phyloP scores from a whole-genome alignment of 2,888 invertebrate species.

The Pantelozetes paolii region DNA sequence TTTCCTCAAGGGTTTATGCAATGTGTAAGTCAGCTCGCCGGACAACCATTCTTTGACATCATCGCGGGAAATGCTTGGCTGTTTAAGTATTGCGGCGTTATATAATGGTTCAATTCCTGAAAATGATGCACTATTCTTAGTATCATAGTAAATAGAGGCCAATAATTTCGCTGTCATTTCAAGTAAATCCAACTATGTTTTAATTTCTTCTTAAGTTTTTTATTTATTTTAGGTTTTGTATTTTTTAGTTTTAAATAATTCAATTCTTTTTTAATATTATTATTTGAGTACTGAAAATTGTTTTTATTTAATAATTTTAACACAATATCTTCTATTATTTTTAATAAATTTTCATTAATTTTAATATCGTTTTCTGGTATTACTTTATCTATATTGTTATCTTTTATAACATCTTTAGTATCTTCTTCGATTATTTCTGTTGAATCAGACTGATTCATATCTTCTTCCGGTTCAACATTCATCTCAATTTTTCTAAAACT shows the following conservation, averaged over 20 bases:
- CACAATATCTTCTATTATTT: neutral
- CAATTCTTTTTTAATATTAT: no score
- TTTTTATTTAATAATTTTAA: neutral
- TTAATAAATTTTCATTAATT: neutral
- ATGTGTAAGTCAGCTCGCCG: conserved; percentile 41
- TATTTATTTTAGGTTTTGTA: neutral
- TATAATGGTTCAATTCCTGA: neutral
- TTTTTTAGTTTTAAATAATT: neutral
- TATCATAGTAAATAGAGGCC: neutral
- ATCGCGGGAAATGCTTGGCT: neutral
- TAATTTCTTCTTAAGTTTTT: neutral
- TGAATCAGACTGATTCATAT: no score
- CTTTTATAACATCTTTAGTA: neutral
- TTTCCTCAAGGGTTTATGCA: conserved; percentile 41
- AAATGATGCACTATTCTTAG: conserved; percentile 3
- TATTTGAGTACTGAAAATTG: no score
- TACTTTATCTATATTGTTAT: neutral
- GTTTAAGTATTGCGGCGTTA: neutral
- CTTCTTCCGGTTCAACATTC: neutral
- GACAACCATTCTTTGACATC: conserved; percentile 42
- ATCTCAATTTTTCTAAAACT: conserved; percentile 18
- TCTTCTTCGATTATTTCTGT: neutral
- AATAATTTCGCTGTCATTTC: neutral
- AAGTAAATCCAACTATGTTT: neutral
- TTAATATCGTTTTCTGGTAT: neutral